Base-by-base conservation (phyloP, 2,888 invertebrate species). In the Caenorhabditis sulstoni region DNA sequence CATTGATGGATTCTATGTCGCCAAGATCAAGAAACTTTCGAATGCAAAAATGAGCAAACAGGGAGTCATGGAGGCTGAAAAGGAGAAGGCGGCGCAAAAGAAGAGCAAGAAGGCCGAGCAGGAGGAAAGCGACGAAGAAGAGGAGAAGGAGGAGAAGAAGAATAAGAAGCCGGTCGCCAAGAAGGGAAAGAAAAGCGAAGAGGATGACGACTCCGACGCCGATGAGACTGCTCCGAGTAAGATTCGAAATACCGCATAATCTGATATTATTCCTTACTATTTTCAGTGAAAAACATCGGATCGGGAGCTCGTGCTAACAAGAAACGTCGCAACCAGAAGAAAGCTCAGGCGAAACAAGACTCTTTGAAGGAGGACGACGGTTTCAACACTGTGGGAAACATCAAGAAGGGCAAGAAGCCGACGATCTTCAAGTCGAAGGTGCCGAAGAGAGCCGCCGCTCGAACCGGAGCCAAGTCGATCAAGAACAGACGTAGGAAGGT, bases 1-100 rank as follows among this genome's bases (percentile, higher is more conserved):
- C 91, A 95, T 99, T 95, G 99, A 99, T 92, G 99, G 99, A 3
- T 99, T 99, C 91, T 99, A 94, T 92, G 97, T 99, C 1, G 97
- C 97, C 0, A 99, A 99, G 92, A 91, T 99, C 14, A 96, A 96
- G 92, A 99, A 99, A 90, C 94, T 97, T 91, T 95, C 95, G 0
- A 95, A 97, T 92, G 81, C 81, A 3, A 82, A 81, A 41, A 65
- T 65, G 71, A 81, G 78, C 50, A 82, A 79, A 45, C 70, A 79
- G 20, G 79, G 61, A 4, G 81, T 82, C 12, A 53, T 75, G 45
- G 80, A 81, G 59, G 70, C 64, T 12, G 61, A 79, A 45, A 49
- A 37, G 39, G 61, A 62, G 44, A 64, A 74, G 47, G 70, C 53
- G 39, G 18, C 57, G 29, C 58, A 49, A n/a, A 68, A 47, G 55